These are phyloP conservation scores for Zelostemma sp. DNA, from an alignment of 1,140 invertebrate species.

Conservation along the genomic window DNA sequence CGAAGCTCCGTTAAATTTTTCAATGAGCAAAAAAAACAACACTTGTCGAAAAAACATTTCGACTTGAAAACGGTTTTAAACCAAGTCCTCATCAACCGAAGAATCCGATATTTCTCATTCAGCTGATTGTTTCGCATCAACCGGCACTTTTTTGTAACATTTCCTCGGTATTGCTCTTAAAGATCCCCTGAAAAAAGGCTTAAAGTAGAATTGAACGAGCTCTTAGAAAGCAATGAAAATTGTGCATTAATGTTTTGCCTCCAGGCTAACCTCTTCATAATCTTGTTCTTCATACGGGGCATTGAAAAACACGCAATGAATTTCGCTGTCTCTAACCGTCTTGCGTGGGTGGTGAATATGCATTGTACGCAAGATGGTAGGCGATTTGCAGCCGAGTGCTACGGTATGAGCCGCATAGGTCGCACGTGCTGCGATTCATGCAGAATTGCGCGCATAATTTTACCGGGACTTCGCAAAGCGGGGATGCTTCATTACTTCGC, in stretches of 20 bases:
- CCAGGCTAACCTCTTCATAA: neutral
- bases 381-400: constrained; percentile 22
- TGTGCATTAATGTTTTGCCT: constrained; percentile 15
- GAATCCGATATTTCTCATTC: no score
- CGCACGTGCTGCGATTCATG: constrained; percentile 25
- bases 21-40: no score
- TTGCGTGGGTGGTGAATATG: constrained; percentile 35
- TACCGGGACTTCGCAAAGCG: constrained; percentile 10
- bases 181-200: neutral
- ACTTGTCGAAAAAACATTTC: no score
- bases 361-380: constrained; percentile 30
- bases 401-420: constrained; percentile 14
- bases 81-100: no score
- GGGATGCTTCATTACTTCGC: constrained; percentile 24
- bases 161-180: neutral
- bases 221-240: neutral
- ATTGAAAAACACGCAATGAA: constrained; percentile 15
- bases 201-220: neutral
- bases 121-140: no score
- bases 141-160: no score
- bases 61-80: no score
- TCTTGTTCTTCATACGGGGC: constrained; percentile 22
- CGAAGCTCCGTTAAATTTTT: no score
- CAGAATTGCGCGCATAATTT: neutral
- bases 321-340: constrained; percentile 8